These are phyloP conservation scores for Hetaerina titia DNA, from an alignment of 2,888 invertebrate species.

Conservation along the genomic window DNA sequence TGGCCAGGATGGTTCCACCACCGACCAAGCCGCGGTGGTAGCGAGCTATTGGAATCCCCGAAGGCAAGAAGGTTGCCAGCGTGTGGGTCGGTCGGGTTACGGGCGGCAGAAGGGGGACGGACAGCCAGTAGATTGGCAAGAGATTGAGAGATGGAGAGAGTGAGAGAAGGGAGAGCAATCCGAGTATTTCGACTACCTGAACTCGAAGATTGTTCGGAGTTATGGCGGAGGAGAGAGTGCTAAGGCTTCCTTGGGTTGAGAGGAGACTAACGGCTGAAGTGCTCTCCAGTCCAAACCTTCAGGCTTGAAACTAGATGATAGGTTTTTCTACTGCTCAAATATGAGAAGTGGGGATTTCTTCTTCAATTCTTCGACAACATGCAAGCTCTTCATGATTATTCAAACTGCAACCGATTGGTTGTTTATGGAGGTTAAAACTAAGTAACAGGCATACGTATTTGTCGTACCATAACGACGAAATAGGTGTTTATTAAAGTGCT, in stretches of 20 bases:
- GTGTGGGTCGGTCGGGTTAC: not conserved
- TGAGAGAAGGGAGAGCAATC: not conserved
- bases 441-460: not conserved
- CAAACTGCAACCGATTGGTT: not conserved
- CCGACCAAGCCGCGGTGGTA: conserved; percentile 68
- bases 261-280: not conserved
- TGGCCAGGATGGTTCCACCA: conserved; percentile 72
- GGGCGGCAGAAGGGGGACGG: not conserved
- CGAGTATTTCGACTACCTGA: not conserved
- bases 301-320: too few relatives aligned
- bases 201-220: not conserved
- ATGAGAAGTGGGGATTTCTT: too few relatives aligned
- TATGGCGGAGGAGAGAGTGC: not conserved
- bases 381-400: not conserved
- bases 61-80: not conserved
- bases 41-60: not conserved
- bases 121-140: not conserved
- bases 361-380: too few relatives aligned
- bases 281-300: too few relatives aligned
- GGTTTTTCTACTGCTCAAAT: too few relatives aligned
- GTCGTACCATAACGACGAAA: not conserved
- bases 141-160: not conserved
- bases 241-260: not conserved
- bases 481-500: too few relatives aligned
- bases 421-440: not conserved